Base-by-base conservation (phyloP, 2,113 vertebrate species). In the Tragelaphus scriptus region DNA sequence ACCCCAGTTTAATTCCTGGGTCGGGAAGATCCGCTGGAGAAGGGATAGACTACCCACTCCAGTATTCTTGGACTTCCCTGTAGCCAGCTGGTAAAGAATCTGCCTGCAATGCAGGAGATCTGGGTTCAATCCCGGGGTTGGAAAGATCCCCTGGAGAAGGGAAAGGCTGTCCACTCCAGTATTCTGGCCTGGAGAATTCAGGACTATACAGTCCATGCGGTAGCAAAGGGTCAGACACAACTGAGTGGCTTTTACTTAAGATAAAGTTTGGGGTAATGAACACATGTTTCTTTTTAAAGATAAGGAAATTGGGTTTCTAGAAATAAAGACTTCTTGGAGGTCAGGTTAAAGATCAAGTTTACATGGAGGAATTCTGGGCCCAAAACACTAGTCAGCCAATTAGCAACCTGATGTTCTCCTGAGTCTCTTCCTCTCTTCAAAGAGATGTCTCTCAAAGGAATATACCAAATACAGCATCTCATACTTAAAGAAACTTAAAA, bases 401-500 rank as follows among this genome's bases (percentile, higher is more conserved):
- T 79, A 77, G 32, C 16, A 61, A 56, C 19, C 56, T 87, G 16
- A 13, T 58, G 9, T 19, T 80, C 30, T 17, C 25, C 40, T 92
- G n/a, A 53, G 47, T 23, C 36, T 75, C 81, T 47, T 59, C 81
- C 15, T 56, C 58, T 88, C 10, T 58, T 90, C 58, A 36, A 85
- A 90, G 68, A 93, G 65, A 61, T 10, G 21, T 90, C 96, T 95
- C 88, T 90, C 32, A 85, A 91, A 93, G 63, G 61, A 77, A 92
- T 77, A 58, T 84, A 77, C 16, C 80, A 85, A 85, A 49, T 36
- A 49, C 15, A 82, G 65, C 21, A 89, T 47, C 40, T 55, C 71
- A 86, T 19, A 68, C 80, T 59, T 71, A 53, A 90, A 90, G 47
- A 94, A 96, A 51, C 21, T 23, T 49, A 32, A 44, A 47, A 25